Conservation (phyloP, 2,888 invertebrate genomes). For the Pachymerium ferrugineum region DNA sequence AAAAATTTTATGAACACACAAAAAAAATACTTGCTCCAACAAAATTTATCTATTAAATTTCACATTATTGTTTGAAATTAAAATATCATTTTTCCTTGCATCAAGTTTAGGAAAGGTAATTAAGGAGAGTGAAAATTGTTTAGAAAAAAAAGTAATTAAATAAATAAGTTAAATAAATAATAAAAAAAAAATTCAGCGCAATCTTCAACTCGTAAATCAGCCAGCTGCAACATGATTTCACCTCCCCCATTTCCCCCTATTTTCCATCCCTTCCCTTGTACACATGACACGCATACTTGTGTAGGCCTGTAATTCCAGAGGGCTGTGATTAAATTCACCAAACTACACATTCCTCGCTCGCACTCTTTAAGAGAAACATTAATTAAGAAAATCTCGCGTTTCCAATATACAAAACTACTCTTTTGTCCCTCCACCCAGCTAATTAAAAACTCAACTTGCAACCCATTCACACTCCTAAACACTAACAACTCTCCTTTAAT, state of each 20-base stretch:
- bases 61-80: too few relatives aligned
- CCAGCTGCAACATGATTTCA: not conserved
- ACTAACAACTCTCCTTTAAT: not conserved
- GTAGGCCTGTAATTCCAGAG: conserved; percentile 27
- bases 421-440: conserved; percentile 14
- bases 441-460: conserved; percentile 19
- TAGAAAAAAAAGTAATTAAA: not conserved
- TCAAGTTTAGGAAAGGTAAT: too few relatives aligned
- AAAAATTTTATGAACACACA: too few relatives aligned
- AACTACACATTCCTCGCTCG: conserved; percentile 24
- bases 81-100: too few relatives aligned
- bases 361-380: conserved; percentile 15
- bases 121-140: too few relatives aligned
- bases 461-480: not conserved
- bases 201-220: conserved; percentile 7
- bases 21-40: too few relatives aligned
- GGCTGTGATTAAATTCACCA: conserved; percentile 25
- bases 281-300: conserved; percentile 25
- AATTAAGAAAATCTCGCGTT: conserved; percentile 25
- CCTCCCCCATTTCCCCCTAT: not conserved
- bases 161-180: too few relatives aligned
- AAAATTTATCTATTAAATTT: too few relatives aligned
- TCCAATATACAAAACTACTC: conserved; percentile 22
- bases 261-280: not conserved
- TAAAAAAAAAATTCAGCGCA: not conserved